These are phyloP conservation scores for Epinephelus coioides DNA, from an alignment of 2,797 vertebrate species.

Conservation along the genomic window DNA sequence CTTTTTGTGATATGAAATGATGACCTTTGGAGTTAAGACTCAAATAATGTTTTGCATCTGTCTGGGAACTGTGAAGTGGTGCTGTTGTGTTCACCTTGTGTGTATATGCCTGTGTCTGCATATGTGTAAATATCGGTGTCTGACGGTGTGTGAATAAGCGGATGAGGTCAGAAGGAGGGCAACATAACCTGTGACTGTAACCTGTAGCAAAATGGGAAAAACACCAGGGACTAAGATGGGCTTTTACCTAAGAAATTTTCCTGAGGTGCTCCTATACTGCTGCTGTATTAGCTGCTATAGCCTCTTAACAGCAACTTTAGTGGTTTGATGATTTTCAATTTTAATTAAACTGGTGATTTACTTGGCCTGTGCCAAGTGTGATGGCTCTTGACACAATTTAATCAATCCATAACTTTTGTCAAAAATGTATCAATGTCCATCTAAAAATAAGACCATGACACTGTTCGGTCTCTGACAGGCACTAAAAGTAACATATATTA, in stretches of 20 bases:
- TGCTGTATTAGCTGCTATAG: conserved; percentile 11
- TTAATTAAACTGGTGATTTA: conserved; percentile 33
- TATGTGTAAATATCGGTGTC: conserved; percentile 27
- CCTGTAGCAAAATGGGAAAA: neutral
- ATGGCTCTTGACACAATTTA: conserved; percentile 10
- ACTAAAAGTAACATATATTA: conserved; percentile 20
- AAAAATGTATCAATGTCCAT: conserved; percentile 15
- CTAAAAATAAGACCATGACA: conserved; percentile 16
- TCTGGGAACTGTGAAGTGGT: conserved; percentile 37
- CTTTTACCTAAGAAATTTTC: conserved; percentile 8
- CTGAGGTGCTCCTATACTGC: neutral
- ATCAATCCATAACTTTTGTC: conserved; percentile 5
- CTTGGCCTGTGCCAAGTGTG: neutral
- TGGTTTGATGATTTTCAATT: conserved; percentile 21
- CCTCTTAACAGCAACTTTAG: conserved; percentile 3
- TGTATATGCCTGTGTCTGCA: conserved; percentile 20
- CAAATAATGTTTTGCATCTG: conserved; percentile 81
- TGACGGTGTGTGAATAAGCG: conserved; percentile 26
- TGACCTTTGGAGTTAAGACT: conserved; percentile 83
- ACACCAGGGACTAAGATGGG: conserved; percentile 6
- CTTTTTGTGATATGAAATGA: conserved; percentile 79
- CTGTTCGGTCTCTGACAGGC: conserved; percentile 3
- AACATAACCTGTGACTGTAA: conserved; percentile 34
- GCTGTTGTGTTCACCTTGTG: conserved; percentile 44
- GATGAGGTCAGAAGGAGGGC: conserved; percentile 44